These are phyloP conservation scores for Sporophila hypoxantha DNA, from an alignment of 2,113 vertebrate genomes.

Conservation along the genomic window DNA sequence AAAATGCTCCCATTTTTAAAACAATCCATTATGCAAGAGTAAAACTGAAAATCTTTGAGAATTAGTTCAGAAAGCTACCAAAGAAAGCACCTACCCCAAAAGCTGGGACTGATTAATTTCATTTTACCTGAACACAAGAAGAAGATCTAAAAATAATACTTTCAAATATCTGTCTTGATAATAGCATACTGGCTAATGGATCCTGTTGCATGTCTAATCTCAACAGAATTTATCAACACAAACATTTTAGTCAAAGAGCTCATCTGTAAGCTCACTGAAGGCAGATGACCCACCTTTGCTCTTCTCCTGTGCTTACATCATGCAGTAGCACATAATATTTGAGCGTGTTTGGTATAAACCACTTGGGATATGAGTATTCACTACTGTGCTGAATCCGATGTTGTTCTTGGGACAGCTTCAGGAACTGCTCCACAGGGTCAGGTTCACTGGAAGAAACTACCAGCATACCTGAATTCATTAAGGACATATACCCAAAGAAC, in stretches of 20 bases:
- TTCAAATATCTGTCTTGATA: neutral
- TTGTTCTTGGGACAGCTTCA: slow-evolving; percentile 94
- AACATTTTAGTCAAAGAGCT: neutral
- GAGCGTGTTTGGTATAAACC: slow-evolving; percentile 97
- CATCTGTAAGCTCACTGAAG: neutral
- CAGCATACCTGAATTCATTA: slow-evolving; percentile 83
- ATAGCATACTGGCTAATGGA: neutral
- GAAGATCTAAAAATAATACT: neutral
- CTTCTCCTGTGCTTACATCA: slow-evolving; percentile 85
- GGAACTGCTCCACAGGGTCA: slow-evolving; percentile 89
- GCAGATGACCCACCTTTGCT: slow-evolving; percentile 79
- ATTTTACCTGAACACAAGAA: neutral
- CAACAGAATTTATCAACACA: neutral
- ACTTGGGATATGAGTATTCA: slow-evolving; percentile 89
- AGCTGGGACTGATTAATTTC: neutral
- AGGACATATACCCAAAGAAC: slow-evolving; percentile 42
- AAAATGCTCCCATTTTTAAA: neutral
- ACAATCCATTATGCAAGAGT: neutral
- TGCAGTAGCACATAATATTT: slow-evolving; percentile 96
- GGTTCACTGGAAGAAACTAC: slow-evolving; percentile 90
- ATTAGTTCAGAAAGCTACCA: neutral
- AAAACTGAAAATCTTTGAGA: neutral
- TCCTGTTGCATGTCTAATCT: neutral
- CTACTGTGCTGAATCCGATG: slow-evolving; percentile 94
- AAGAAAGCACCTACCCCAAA: neutral